Conservation (phyloP, 2,888 invertebrate genomes). For the Miltochrista miniata region DNA sequence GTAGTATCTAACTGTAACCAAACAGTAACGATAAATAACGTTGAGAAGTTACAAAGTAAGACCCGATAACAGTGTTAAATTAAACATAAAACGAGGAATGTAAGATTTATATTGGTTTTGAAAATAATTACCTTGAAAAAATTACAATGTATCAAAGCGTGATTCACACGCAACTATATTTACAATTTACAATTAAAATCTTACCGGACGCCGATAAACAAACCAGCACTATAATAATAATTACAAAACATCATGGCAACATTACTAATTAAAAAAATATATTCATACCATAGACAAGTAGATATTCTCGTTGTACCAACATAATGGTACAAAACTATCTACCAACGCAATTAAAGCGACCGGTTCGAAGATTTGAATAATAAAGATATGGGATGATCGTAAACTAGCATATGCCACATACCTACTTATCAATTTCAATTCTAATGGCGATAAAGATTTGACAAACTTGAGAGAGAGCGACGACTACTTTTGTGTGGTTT, state of each 20-base stretch:
- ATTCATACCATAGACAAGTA: conserved; percentile 32
- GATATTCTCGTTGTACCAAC: conserved; percentile 37
- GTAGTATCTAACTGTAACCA: no score
- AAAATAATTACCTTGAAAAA: not conserved
- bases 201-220: conserved; percentile 8
- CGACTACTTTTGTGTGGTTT: conserved; percentile 7
- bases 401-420: conserved; percentile 79
- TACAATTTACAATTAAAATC: conserved; percentile 12
- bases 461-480: conserved; percentile 10
- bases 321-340: conserved; percentile 43
- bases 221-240: conserved; percentile 13
- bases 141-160: not conserved
- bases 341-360: conserved; percentile 68
- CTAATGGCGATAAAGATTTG: conserved; percentile 58
- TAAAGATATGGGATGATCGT: conserved; percentile 73
- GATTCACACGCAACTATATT: conserved; percentile 8
- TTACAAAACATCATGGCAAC: conserved; percentile 26
- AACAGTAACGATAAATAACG: no score
- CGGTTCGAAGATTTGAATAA: conserved; percentile 70
- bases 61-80: not conserved
- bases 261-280: conserved; percentile 42
- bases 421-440: conserved; percentile 76
- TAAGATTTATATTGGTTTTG: conserved; percentile 2
- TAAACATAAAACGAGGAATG: not conserved
- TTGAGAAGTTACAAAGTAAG: not conserved